Percentiles rank a stretch among this genome's conserved stretches.
phyloP scores from a whole-genome alignment of 1,140 invertebrate species.

The Leptopilina clavipes region DNA sequence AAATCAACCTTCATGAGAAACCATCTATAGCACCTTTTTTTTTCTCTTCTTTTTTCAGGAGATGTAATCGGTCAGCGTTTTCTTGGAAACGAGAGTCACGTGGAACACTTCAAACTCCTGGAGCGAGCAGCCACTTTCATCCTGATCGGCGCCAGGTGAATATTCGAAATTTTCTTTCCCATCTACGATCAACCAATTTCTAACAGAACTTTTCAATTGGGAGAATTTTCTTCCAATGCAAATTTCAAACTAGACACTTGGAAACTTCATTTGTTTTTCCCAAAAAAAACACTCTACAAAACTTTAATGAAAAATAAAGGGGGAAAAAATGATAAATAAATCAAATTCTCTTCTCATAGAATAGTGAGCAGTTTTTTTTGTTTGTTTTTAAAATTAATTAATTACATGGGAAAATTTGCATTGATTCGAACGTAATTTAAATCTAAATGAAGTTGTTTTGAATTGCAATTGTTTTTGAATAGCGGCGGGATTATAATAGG shows the following conservation, averaged over 20 bases:
- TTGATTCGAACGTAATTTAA: not conserved
- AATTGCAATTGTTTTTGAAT: not conserved
- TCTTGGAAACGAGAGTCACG: constrained; percentile 77
- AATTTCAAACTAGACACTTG: too few species aligned
- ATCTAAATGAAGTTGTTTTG: not conserved
- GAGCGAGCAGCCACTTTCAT: constrained; percentile 79
- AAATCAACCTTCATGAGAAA: constrained; percentile 12
- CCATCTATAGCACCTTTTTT: constrained; percentile 20
- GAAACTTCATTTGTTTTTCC: too few species aligned
- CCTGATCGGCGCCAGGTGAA: constrained; percentile 81
- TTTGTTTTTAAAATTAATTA: too few species aligned
- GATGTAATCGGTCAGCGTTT: constrained; percentile 76
- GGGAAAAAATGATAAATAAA: too few species aligned
- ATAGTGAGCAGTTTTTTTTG: too few species aligned
- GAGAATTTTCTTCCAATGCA: constrained; percentile 1
- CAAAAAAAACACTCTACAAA: too few species aligned
- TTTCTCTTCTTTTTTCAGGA: constrained; percentile 69
- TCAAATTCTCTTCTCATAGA: too few species aligned
- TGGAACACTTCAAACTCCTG: constrained; percentile 81
- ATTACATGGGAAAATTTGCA: not conserved
- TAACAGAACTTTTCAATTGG: not conserved
- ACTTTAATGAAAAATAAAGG: not conserved
- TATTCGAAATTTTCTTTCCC: constrained; percentile 43
- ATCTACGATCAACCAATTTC: constrained; percentile 19
- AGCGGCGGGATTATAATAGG: not conserved